A percentile compares a stretch with the other conserved stretches of the same genome.
Conservation (phyloP, 2,113 vertebrate genomes). For the Grus americana region DNA sequence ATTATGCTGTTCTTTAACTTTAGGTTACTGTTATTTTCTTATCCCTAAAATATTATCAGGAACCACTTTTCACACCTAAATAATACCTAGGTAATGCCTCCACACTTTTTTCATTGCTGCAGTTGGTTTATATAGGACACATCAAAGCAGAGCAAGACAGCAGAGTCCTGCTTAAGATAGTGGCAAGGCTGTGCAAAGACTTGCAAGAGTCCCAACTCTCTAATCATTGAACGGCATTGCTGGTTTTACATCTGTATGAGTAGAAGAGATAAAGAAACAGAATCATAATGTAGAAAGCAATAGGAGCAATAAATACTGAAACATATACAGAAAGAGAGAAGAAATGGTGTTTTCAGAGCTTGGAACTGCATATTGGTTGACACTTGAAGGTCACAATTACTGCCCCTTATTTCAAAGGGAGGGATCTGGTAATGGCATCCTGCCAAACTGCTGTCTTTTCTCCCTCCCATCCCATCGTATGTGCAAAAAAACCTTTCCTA, state of each 20-base stretch:
- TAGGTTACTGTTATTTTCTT: background rate
- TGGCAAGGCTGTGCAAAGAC: background rate
- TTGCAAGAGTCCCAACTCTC: background rate
- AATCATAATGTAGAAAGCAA: background rate
- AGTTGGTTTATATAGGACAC: background rate
- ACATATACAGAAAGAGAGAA: background rate
- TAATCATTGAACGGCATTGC: background rate
- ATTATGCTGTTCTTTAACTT: background rate
- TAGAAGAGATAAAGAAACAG: background rate
- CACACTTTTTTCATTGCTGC: background rate
- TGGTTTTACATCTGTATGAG: background rate
- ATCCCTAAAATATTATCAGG: background rate
- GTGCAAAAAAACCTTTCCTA: background rate
- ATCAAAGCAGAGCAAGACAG: background rate
- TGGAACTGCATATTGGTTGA: background rate
- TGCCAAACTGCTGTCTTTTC: background rate
- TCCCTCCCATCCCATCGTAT: rapidly evolving
- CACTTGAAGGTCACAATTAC: background rate
- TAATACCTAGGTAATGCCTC: background rate
- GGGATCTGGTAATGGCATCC: background rate
- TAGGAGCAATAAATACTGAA: background rate
- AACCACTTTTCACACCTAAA: background rate
- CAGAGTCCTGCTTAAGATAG: background rate
- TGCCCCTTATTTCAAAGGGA: background rate
- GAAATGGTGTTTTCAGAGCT: background rate